Evolutionary conservation across 53 echinoderm and acorn worm genomes (phyloP).

Genomic region (Echinometra lucunter): DNA sequence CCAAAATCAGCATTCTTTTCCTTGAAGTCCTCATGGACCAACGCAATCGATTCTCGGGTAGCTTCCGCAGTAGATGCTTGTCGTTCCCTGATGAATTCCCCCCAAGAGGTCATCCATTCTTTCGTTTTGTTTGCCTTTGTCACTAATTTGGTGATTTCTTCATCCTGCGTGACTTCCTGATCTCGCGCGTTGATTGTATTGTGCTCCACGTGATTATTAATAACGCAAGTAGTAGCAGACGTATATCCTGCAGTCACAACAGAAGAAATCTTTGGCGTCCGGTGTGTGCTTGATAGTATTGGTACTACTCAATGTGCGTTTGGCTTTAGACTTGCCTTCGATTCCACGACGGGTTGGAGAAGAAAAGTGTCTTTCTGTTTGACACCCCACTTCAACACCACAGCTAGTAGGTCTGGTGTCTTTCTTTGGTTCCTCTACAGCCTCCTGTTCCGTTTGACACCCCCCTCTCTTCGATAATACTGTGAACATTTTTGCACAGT

Average conservation of each 20-base stretch:
- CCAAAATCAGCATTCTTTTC: slow-evolving; percentile 26
- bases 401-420: neutral
- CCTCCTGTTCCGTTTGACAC: slow-evolving; percentile 26
- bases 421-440: neutral
- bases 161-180: slow-evolving; percentile 32
- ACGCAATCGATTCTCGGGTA: neutral
- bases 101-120: slow-evolving; percentile 37
- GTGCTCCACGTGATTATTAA: slow-evolving; percentile 36
- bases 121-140: neutral
- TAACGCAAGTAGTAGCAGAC: slow-evolving; percentile 17
- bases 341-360: neutral
- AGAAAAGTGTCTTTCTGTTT: neutral
- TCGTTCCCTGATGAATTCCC: slow-evolving; percentile 6
- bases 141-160: slow-evolving; percentile 17
- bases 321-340: neutral
- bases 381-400: slow-evolving; percentile 25
- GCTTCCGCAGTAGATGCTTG: neutral
- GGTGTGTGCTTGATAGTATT: neutral
- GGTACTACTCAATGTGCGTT: neutral
- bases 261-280: slow-evolving; percentile 47
- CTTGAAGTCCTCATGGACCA: slow-evolving; percentile 11
- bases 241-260: slow-evolving; percentile 26
- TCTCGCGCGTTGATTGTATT: slow-evolving; percentile 1
- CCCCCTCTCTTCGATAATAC: neutral
- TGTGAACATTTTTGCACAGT: neutral